Evolutionary conservation across 2,888 invertebrate genomes (phyloP).

Genomic region (Leucophora obtusa): DNA sequence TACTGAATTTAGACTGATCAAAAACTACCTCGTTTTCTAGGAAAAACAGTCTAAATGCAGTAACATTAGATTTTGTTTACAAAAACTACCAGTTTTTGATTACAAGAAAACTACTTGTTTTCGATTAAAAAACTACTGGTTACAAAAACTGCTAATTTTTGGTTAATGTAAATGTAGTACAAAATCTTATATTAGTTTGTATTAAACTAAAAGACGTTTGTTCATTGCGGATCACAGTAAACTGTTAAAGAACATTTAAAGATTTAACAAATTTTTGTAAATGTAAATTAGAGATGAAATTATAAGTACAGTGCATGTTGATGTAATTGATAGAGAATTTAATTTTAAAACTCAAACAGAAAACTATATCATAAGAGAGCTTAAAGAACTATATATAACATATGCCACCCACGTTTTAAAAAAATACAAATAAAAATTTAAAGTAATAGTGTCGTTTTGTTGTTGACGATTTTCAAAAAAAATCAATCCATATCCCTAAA

Average conservation of each 20-base stretch:
- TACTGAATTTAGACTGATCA: no score
- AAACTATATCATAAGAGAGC: constrained; percentile 15
- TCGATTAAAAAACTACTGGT: no score
- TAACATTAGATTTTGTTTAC: no score
- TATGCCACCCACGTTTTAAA: constrained; percentile 57
- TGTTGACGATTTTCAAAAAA: background rate
- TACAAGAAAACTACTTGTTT: no score
- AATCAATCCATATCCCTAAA: constrained; percentile 43
- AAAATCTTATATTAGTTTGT: no score
- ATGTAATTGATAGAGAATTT: background rate
- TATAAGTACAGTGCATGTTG: constrained; percentile 15
- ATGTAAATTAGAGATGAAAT: constrained; percentile 10
- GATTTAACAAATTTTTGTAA: background rate
- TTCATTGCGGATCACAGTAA: constrained; percentile 17
- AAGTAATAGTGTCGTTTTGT: constrained; percentile 6
- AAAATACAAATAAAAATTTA: constrained; percentile 2
- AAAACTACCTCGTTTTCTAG: no score
- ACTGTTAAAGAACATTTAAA: constrained; percentile 12
- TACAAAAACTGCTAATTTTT: no score
- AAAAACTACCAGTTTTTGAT: no score
- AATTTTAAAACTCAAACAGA: constrained; percentile 3
- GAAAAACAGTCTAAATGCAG: no score
- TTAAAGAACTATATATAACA: constrained; percentile 41
- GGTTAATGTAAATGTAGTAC: no score
- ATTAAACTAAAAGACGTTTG: no score